A percentile compares a stretch with the other conserved stretches of the same genome.
phyloP scores from a whole-genome alignment of 2,888 invertebrate species.

The Drosophila multiciliata region DNA sequence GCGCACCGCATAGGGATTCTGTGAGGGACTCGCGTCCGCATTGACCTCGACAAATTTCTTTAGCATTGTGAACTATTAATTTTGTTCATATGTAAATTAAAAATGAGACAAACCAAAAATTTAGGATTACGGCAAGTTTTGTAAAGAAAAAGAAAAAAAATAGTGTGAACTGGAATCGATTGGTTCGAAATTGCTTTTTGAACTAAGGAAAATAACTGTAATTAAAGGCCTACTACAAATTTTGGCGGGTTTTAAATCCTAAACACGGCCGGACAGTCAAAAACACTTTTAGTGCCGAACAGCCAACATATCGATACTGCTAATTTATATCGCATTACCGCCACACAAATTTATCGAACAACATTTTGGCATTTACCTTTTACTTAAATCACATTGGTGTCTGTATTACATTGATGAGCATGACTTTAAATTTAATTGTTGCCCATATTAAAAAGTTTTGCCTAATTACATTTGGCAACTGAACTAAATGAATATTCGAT shows the following conservation, averaged over 20 bases:
- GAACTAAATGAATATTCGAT: background rate
- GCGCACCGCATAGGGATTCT: slow-evolving; percentile 80
- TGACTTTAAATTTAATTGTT: background rate
- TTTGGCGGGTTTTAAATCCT: slow-evolving; percentile 18
- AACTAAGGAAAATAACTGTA: background rate
- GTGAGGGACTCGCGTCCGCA: slow-evolving; percentile 69
- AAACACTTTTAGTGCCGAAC: background rate
- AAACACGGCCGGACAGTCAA: slow-evolving; percentile 25
- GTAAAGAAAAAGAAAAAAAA: slow-evolving; percentile 2
- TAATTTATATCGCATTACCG: slow-evolving; percentile 1
- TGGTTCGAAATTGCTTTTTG: background rate
- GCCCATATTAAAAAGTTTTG: background rate
- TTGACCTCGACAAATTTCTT: slow-evolving; percentile 81
- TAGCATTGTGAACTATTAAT: slow-evolving; percentile 72
- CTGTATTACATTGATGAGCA: background rate
- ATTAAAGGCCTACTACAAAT: slow-evolving; percentile 44
- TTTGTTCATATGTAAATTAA: slow-evolving; percentile 30
- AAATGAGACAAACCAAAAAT: slow-evolving; percentile 46
- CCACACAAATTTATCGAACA: slow-evolving; percentile 15
- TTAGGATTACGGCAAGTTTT: slow-evolving; percentile 42
- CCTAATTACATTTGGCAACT: background rate
- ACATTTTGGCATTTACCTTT: background rate
- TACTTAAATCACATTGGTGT: background rate
- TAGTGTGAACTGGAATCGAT: slow-evolving; percentile 19
- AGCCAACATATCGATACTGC: background rate